phyloP scores from a whole-genome alignment of 2,888 invertebrate species.

The Epistrophe eligans region DNA sequence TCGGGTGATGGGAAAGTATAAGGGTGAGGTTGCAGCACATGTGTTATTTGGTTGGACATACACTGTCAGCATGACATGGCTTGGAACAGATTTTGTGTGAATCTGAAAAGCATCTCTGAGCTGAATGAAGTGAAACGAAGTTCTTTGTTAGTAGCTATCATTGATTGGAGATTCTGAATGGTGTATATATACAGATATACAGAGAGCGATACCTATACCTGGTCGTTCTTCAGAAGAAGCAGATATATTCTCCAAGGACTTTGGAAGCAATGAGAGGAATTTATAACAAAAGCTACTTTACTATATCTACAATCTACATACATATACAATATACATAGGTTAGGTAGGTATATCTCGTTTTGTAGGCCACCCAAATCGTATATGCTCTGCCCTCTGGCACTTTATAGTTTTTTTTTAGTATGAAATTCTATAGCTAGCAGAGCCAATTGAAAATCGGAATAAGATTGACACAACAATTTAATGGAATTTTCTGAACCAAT shows the following conservation, averaged over 20 bases:
- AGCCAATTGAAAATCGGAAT: not conserved
- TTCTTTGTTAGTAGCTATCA: constrained; percentile 57
- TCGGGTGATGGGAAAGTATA: not conserved
- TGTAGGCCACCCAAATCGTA: constrained; percentile 18
- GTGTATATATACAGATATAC: not conserved
- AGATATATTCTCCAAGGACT: constrained; percentile 37
- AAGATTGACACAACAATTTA: constrained; percentile 18
- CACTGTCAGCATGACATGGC: constrained; percentile 40
- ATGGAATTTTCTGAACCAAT: not conserved
- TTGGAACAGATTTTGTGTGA: constrained; percentile 45
- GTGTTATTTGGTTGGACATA: constrained; percentile 55
- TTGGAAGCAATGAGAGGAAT: constrained; percentile 11
- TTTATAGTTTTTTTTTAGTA: not conserved
- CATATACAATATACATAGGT: not conserved
- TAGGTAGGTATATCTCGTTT: not conserved
- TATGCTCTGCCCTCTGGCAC: constrained; percentile 22
- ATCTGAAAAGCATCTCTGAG: constrained; percentile 44
- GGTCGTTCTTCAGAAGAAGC: not conserved
- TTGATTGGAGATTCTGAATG: constrained; percentile 38
- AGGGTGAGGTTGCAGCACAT: constrained; percentile 13
- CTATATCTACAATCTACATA: not conserved
- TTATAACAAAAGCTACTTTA: constrained; percentile 14
- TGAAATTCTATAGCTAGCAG: not conserved
- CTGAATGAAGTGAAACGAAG: constrained; percentile 47
- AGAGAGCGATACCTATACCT: not conserved